Conservation (phyloP, 2,797 vertebrate genomes). For the Lepus townsendii region DNA sequence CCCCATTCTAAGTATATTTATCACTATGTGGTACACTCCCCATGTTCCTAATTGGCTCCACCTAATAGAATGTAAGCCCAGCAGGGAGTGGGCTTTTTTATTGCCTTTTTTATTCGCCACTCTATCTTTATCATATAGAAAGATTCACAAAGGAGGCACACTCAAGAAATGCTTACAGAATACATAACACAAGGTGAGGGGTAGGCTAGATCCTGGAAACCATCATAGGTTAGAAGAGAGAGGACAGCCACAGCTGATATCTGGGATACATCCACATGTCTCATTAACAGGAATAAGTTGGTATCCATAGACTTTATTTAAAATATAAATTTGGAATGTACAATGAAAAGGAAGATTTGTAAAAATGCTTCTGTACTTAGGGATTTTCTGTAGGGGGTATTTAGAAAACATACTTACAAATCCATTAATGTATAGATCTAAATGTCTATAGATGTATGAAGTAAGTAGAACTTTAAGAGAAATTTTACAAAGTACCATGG, state of each 20-base stretch:
- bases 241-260: not conserved
- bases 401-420: constrained; percentile 62
- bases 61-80: not conserved
- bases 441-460: constrained; percentile 33
- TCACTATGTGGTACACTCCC: not conserved
- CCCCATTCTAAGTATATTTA: not conserved
- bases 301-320: constrained; percentile 51
- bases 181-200: not conserved
- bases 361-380: constrained; percentile 19
- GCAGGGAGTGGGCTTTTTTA: not conserved
- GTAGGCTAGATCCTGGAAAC: not conserved
- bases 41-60: not conserved
- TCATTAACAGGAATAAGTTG: constrained; percentile 37
- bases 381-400: not conserved
- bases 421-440: constrained; percentile 17
- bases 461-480: constrained; percentile 35
- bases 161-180: not conserved
- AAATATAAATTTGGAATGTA: constrained; percentile 50
- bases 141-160: not conserved
- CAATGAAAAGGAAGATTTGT: constrained; percentile 44
- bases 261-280: not conserved
- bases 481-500: constrained; percentile 53
- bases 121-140: not conserved
- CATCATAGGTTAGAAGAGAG: not conserved
- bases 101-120: not conserved